phyloP scores from a whole-genome alignment of 2,888 invertebrate genomes.

The Eupithecia vulgata region DNA sequence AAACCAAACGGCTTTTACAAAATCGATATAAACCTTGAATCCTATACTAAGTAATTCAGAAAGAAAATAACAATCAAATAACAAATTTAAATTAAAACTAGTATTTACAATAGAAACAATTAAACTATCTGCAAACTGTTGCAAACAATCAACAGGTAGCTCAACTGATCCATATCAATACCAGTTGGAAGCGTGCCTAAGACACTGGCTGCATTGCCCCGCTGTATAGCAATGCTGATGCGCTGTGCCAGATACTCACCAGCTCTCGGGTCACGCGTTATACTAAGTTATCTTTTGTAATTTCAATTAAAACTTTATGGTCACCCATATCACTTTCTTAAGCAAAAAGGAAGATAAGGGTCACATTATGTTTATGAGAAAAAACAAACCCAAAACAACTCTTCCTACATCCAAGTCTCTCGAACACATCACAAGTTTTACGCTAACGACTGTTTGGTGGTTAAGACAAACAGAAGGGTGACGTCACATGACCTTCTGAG shows the following conservation, averaged over 20 bases:
- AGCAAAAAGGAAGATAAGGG: background rate
- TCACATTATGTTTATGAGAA: background rate
- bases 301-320: background rate
- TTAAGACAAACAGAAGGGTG: slow-evolving; percentile 44
- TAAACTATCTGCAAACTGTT: no score
- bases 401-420: slow-evolving; percentile 9
- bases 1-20: background rate
- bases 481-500: slow-evolving; percentile 64
- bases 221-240: no score
- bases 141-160: no score
- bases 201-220: no score
- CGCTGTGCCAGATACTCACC: no score
- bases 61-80: no score
- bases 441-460: slow-evolving; percentile 31
- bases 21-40: background rate
- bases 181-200: no score
- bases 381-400: background rate
- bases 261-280: no score
- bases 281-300: background rate
- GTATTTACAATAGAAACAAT: no score
- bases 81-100: no score
- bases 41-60: no score
- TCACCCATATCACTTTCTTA: background rate
- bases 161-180: no score
- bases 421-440: slow-evolving; percentile 11